A percentile compares a stretch with the other conserved stretches of the same genome.
phyloP scores from a whole-genome alignment of 2,888 invertebrate genomes.

The Empis livida region DNA sequence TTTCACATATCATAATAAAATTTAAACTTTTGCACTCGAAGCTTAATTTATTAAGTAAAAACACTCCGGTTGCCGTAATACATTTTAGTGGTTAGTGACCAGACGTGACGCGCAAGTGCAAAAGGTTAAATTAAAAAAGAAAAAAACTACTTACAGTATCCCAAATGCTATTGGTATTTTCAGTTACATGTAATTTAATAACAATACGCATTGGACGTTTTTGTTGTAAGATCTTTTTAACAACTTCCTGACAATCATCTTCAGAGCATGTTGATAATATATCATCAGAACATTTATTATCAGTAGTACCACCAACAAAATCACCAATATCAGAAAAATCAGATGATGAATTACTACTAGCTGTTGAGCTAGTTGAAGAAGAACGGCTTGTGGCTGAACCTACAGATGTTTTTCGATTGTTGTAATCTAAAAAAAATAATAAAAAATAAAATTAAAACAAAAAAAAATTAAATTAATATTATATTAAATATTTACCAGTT shows the following conservation, averaged over 20 bases:
- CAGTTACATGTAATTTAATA: constrained; percentile 66
- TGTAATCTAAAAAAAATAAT: constrained; percentile 22
- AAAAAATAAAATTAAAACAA: not conserved
- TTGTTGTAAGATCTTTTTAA: constrained; percentile 51
- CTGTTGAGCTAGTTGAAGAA: constrained; percentile 16
- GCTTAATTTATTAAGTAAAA: too few relatives aligned
- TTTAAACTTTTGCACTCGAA: too few relatives aligned
- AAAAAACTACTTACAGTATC: constrained; percentile 49
- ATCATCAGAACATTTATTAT: constrained; percentile 19
- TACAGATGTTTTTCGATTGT: constrained; percentile 35
- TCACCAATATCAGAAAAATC: constrained; percentile 30
- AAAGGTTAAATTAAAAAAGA: not conserved
- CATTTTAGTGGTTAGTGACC: too few relatives aligned
- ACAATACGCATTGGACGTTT: constrained; percentile 58
- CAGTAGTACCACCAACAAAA: constrained; percentile 21
- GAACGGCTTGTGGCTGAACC: constrained; percentile 33
- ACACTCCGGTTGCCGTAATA: too few relatives aligned
- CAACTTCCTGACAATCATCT: constrained; percentile 38
- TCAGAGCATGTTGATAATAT: constrained; percentile 28
- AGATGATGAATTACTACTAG: constrained; percentile 24
- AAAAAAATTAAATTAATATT: too few relatives aligned
- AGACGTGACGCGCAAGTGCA: too few relatives aligned
- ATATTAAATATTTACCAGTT: constrained; percentile 26
- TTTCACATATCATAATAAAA: too few relatives aligned
- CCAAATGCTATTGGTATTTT: constrained; percentile 69